Conservation (phyloP, 1,140 invertebrate species). For the Paraescarpia echinospica region DNA sequence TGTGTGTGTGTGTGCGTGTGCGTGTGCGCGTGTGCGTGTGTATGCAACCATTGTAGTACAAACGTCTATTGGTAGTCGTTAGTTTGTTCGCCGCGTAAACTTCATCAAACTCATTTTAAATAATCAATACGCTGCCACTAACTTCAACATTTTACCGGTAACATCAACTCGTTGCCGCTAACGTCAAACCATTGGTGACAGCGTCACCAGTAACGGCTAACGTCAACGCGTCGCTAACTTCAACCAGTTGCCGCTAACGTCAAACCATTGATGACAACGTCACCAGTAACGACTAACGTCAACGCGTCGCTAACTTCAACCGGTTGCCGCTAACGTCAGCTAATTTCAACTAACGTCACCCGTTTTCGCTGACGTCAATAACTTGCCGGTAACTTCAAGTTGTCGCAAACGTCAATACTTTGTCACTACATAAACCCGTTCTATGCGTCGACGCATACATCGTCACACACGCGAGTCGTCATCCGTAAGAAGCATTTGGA, state of each 20-base stretch:
- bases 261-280: too few relatives aligned
- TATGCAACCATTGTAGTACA: too few relatives aligned
- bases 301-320: neutral
- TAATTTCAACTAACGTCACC: neutral
- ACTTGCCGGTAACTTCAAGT: too few relatives aligned
- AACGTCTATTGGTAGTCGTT: too few relatives aligned
- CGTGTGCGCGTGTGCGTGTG: too few relatives aligned
- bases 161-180: neutral
- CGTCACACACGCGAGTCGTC: too few relatives aligned
- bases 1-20: too few relatives aligned
- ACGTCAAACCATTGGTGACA: neutral
- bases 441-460: too few relatives aligned
- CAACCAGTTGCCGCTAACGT: neutral
- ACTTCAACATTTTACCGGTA: neutral
- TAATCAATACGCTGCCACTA: neutral
- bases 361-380: neutral
- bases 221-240: neutral
- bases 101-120: neutral
- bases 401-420: neutral
- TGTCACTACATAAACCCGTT: neutral
- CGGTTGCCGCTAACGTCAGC: neutral
- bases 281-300: too few relatives aligned
- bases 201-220: too few relatives aligned
- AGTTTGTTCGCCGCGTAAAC: too few relatives aligned
- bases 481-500: too few relatives aligned